phyloP scores from a whole-genome alignment of 2,113 vertebrate species.

The Chaetops frenatus region DNA sequence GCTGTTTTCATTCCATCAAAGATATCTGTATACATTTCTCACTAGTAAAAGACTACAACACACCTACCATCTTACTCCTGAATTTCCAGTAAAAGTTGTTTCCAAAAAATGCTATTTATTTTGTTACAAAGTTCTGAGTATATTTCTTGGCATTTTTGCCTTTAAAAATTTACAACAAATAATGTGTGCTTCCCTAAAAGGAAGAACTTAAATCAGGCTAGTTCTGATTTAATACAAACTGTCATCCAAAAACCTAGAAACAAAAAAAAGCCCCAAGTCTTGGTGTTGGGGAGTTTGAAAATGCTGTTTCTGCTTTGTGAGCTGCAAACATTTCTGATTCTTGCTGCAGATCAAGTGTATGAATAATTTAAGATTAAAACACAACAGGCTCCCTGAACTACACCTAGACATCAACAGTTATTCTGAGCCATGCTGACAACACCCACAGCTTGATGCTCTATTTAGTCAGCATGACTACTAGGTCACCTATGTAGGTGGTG shows the following conservation, averaged over 20 bases:
- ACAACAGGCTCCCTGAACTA: neutral
- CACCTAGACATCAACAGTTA: neutral
- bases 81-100: neutral
- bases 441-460: neutral
- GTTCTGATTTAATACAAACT: neutral
- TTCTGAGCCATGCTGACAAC: neutral
- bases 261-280: neutral
- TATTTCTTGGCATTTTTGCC: neutral
- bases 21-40: neutral
- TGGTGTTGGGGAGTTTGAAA: neutral
- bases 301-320: neutral
- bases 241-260: neutral
- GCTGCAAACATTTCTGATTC: neutral
- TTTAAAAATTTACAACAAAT: neutral
- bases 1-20: neutral
- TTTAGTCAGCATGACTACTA: constrained; percentile 12
- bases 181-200: neutral
- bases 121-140: neutral
- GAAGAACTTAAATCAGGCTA: neutral
- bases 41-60: neutral
- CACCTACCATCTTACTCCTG: neutral
- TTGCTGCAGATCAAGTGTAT: neutral
- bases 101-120: neutral
- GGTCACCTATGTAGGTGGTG: neutral
- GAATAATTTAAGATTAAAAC: constrained; percentile 6